phyloP scores from a whole-genome alignment of 2,797 vertebrate genomes.

The Nasua narica region DNA sequence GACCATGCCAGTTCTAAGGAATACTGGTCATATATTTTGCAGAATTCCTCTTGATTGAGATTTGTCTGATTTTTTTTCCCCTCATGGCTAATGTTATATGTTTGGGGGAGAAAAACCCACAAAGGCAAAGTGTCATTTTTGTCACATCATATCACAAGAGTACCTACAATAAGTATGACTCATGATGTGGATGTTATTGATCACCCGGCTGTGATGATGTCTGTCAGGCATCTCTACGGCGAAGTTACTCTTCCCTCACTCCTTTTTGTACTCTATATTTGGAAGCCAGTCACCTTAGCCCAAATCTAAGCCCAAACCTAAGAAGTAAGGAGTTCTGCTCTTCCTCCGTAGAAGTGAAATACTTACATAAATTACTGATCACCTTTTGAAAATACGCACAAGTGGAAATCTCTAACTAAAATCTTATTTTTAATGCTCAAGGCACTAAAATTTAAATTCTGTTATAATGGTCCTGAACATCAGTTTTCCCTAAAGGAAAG shows the following conservation, averaged over 20 bases:
- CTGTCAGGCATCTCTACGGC: background rate
- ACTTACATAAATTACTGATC: background rate
- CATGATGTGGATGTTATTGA: background rate
- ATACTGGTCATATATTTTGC: background rate
- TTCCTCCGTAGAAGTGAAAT: too few relatives aligned
- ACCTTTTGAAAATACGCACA: background rate
- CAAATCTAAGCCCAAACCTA: background rate
- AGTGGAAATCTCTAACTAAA: background rate
- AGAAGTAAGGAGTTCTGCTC: background rate
- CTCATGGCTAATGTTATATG: background rate
- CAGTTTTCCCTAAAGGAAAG: slow-evolving; percentile 49
- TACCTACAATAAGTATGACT: background rate
- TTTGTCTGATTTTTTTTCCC: background rate
- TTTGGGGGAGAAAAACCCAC: background rate
- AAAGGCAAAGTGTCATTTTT: background rate
- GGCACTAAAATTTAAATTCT: slow-evolving; percentile 57
- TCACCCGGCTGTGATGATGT: background rate
- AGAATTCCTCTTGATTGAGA: background rate
- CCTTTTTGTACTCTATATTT: background rate
- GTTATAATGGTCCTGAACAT: slow-evolving; percentile 15
- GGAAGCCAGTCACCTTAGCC: background rate
- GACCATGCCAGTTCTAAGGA: background rate
- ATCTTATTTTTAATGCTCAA: background rate
- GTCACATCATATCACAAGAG: background rate
- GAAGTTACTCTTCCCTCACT: background rate